These are phyloP conservation scores for Ptychodera flava DNA, from an alignment of 35 echinoderm and acorn worm genomes.

Conservation along the genomic window DNA sequence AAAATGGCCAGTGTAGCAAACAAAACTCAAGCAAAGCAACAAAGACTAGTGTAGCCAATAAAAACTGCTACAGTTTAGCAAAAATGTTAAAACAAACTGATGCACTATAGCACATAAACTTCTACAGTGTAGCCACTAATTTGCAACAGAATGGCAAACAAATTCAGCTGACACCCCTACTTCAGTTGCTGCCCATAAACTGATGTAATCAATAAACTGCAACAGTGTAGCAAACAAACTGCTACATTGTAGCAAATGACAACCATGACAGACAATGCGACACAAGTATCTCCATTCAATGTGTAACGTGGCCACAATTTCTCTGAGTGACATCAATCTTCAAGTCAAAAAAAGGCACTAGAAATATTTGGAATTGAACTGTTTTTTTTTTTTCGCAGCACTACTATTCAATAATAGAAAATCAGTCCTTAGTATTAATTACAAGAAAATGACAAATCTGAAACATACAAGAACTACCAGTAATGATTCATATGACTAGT, in stretches of 20 bases:
- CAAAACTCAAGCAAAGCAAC: too few species aligned
- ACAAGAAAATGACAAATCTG: neutral
- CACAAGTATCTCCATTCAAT: too few species aligned
- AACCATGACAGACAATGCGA: too few species aligned
- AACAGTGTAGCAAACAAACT: neutral
- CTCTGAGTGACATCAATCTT: neutral
- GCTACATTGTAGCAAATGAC: neutral
- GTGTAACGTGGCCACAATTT: neutral
- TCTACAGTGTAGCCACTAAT: too few species aligned
- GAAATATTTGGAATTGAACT: neutral
- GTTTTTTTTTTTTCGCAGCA: too few species aligned
- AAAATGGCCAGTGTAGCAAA: too few species aligned
- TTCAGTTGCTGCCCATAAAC: neutral
- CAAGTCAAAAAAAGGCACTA: neutral
- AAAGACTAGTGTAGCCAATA: too few species aligned
- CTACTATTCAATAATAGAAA: too few species aligned
- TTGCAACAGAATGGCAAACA: neutral
- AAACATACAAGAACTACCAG: neutral
- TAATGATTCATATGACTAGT: neutral
- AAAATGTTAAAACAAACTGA: too few species aligned
- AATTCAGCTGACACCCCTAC: neutral
- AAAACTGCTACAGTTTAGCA: too few species aligned
- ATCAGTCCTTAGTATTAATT: neutral
- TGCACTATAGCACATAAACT: too few species aligned
- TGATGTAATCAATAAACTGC: neutral